phyloP scores from a whole-genome alignment of 37 sponge, comb jelly and placozoan species.

The Bolinopsis microptera region DNA sequence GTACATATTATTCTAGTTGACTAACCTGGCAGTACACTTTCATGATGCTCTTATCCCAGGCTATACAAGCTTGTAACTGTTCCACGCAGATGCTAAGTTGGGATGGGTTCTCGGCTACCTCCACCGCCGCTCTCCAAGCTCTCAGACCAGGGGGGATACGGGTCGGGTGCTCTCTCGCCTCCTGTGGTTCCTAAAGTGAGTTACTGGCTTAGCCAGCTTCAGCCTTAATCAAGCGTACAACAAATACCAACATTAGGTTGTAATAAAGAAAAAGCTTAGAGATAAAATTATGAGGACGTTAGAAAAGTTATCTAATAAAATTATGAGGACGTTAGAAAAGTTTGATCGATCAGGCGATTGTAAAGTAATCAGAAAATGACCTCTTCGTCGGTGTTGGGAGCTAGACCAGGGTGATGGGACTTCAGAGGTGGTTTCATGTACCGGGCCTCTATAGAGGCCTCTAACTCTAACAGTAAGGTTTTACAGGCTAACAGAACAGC shows the following conservation, averaged over 20 bases:
- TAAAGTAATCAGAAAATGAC: no score
- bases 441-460: slow-evolving; percentile 69
- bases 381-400: not conserved
- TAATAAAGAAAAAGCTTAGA: no score
- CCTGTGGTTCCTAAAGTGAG: not conserved
- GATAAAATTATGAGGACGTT: no score
- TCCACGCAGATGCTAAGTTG: slow-evolving; percentile 80
- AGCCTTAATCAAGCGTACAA: no score
- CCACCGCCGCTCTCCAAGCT: slow-evolving; percentile 76
- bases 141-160: slow-evolving; percentile 45
- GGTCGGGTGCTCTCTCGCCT: not conserved
- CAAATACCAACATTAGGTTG: no score
- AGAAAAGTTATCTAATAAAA: no score
- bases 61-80: slow-evolving; percentile 73
- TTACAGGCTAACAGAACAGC: slow-evolving; percentile 35
- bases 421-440: slow-evolving; percentile 86
- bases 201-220: no score
- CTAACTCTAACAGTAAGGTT: slow-evolving; percentile 72
- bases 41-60: slow-evolving; percentile 91
- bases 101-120: slow-evolving; percentile 73
- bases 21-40: slow-evolving; percentile 72
- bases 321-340: no score
- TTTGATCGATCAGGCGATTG: no score
- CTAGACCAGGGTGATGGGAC: slow-evolving; percentile 31
- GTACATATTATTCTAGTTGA: no score